Evolutionary conservation across 1,140 invertebrate species (phyloP), one percentile per base, ranked within the genome.

Genomic region (Nephila pilipes): DNA sequence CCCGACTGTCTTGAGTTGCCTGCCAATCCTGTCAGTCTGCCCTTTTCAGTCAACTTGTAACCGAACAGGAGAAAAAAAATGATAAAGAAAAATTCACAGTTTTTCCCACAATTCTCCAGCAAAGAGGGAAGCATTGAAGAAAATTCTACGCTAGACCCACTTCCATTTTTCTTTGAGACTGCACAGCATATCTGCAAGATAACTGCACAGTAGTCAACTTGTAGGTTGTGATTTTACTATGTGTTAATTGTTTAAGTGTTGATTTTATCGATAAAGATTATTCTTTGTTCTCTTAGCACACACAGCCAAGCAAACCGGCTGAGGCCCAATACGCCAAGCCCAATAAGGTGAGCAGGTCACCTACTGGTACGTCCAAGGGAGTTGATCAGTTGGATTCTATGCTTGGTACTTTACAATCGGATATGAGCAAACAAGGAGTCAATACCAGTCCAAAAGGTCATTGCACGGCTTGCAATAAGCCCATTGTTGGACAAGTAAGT

Each of bases 381-480:
- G 95, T 94, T 95, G 94, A 95, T 97, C 97, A 98, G 95, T 97
- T 99, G 95, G 98, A 99, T 97, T 98, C 97, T 96, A 99, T 99
- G 98, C 97, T 99, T 94, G 98, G 98, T 69, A 98, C 98, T 94
- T 96, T 99, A 94, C 98, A 98, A 95, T 95, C 95, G 32, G 98
- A 99, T 96, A 99, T 99, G 98, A 98, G 98, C 96, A 97, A 98
- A 95, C 99, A 99, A 97, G 99, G 99, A 96, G 98, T 99, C 55
- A 99, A 98, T 95, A 99, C 98, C 32, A 98, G 98, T 93, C 98
- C 99, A 95, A 99, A 99, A 96, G 99, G 99, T 10, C 94, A 95
- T 55, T 96, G 96, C 95, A 95, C 95, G 29, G 95, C 95, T 38
- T 96, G 96, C 94, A 95, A 95, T 93, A 95, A 96, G 88, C 95